A percentile compares a stretch with the other conserved stretches of the same genome.
phyloP scores from a whole-genome alignment of 2,797 vertebrate genomes.

The Sciurus vulgaris region DNA sequence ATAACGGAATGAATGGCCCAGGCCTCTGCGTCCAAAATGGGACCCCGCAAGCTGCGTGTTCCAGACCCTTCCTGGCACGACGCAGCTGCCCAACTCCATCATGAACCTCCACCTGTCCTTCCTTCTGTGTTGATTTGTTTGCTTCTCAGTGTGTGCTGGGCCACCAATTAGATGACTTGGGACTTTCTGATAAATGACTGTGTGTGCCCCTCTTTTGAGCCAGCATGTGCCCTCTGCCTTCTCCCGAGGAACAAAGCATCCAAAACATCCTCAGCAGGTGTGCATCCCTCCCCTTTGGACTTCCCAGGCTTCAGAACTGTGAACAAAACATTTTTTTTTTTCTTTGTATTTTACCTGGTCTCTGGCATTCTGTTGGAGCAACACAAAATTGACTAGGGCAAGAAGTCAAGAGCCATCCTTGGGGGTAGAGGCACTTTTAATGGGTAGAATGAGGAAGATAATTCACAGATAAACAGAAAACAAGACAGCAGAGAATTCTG shows the following conservation, averaged over 20 bases:
- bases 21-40: too few relatives aligned
- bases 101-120: neutral
- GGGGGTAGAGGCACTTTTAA: neutral
- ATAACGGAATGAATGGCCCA: too few relatives aligned
- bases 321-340: too few relatives aligned
- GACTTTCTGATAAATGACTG: neutral
- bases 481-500: neutral
- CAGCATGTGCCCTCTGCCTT: too few relatives aligned
- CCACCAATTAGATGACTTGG: too few relatives aligned
- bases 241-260: neutral
- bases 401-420: neutral
- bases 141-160: neutral
- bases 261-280: neutral
- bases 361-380: neutral
- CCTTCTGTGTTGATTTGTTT: neutral
- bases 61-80: neutral
- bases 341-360: too few relatives aligned
- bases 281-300: neutral
- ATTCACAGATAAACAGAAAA: neutral
- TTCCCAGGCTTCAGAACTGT: neutral
- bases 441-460: neutral
- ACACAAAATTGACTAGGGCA: neutral
- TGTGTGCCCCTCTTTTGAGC: too few relatives aligned
- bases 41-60: too few relatives aligned
- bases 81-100: neutral